phyloP scores from a whole-genome alignment of 2,113 vertebrate genomes.

The Archocentrus centrarchus region DNA sequence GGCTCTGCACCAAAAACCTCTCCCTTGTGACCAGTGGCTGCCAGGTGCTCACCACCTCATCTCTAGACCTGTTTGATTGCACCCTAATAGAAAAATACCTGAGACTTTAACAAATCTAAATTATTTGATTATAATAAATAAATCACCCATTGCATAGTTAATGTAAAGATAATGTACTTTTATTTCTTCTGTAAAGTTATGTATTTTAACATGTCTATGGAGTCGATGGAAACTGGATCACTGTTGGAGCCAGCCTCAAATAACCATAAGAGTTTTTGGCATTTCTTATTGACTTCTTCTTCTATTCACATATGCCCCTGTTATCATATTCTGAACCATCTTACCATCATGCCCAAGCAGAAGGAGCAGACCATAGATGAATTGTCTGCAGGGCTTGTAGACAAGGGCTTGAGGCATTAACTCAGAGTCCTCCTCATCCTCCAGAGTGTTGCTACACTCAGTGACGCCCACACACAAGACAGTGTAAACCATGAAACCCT shows the following conservation, averaged over 20 bases:
- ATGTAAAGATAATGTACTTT: too few relatives aligned
- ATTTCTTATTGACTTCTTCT: background rate
- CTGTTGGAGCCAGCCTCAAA: background rate
- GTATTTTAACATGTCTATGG: background rate
- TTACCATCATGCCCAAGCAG: constrained; percentile 65
- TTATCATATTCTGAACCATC: constrained; percentile 32
- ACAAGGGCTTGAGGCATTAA: constrained; percentile 89
- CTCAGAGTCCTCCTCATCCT: constrained; percentile 87
- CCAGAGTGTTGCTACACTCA: constrained; percentile 94
- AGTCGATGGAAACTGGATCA: background rate
- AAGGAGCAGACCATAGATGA: constrained; percentile 88
- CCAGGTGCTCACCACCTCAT: background rate
- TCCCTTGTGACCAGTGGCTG: background rate
- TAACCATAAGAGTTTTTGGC: background rate
- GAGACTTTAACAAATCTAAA: background rate
- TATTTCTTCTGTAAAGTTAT: background rate
- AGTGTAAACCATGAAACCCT: constrained; percentile 87
- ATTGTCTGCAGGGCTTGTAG: constrained; percentile 87
- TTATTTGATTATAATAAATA: background rate
- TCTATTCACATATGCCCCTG: background rate
- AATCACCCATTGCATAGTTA: background rate
- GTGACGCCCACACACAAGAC: constrained; percentile 84
- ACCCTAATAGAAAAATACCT: background rate
- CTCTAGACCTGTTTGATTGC: too few relatives aligned
- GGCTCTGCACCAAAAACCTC: background rate